A percentile compares a stretch with the other conserved stretches of the same genome.
These are phyloP conservation scores for Polymixis flavicincta DNA, from an alignment of 2,888 invertebrate genomes.

Conservation along the genomic window DNA sequence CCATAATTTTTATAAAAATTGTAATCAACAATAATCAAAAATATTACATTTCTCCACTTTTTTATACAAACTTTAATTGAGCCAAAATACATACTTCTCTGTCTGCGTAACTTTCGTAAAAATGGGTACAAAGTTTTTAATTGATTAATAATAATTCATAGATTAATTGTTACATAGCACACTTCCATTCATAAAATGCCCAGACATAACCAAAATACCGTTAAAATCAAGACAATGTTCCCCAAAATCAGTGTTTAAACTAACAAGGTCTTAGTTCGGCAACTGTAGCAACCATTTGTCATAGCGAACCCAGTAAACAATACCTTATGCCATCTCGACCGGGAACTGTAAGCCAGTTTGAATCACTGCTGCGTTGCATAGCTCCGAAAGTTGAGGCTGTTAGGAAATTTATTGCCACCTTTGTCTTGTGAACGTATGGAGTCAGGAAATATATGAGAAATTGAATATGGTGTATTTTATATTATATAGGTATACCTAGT, in stretches of 20 bases:
- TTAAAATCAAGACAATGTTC: background rate
- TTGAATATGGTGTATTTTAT: too few species aligned
- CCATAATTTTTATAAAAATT: too few species aligned
- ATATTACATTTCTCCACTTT: too few species aligned
- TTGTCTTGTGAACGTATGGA: background rate
- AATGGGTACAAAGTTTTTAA: too few species aligned
- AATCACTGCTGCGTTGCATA: slow-evolving; percentile 15
- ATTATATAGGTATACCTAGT: too few species aligned
- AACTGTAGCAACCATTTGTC: slow-evolving; percentile 12
- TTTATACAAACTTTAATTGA: too few species aligned
- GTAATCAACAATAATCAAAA: too few species aligned
- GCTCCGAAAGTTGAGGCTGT: slow-evolving; percentile 10
- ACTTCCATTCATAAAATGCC: background rate
- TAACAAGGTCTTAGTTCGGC: background rate
- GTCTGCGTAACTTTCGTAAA: too few species aligned
- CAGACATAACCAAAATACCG: background rate
- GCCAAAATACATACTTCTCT: too few species aligned
- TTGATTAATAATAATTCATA: too few species aligned
- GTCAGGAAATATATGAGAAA: too few species aligned
- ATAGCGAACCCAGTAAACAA: slow-evolving; percentile 11
- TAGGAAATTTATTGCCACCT: slow-evolving; percentile 24
- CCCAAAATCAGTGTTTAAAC: background rate
- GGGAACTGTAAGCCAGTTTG: slow-evolving; percentile 33
- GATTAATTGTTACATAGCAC: too few species aligned
- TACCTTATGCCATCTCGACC: background rate